Evolutionary conservation across 2,797 vertebrate genomes (phyloP).

Genomic region (Anomalospiza imberbis): DNA sequence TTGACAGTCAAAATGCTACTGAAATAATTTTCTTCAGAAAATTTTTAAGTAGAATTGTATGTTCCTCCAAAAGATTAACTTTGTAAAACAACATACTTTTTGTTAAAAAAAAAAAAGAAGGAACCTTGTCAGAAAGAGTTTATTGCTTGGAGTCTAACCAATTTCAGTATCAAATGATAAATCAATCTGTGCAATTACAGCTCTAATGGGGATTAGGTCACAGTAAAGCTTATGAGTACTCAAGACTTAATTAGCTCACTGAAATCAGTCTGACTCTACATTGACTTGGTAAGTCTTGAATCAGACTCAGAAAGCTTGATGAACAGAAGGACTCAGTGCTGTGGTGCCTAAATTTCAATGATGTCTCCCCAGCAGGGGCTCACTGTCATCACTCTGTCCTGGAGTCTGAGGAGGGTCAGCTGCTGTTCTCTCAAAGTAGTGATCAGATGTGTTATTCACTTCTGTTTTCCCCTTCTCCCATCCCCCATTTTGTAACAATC

Average conservation of each 20-base stretch:
- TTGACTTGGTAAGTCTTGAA: neutral
- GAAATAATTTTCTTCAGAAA: neutral
- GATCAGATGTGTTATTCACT: neutral
- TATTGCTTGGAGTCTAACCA: constrained; percentile 5
- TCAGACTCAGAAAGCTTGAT: neutral
- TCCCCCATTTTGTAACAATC: neutral
- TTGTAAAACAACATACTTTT: neutral
- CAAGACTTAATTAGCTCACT: constrained; percentile 51
- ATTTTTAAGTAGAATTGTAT: neutral
- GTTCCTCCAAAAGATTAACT: neutral
- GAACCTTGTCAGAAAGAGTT: neutral
- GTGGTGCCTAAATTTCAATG: neutral
- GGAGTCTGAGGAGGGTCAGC: neutral
- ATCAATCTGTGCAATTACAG: constrained; percentile 49
- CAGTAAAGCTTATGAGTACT: constrained; percentile 38
- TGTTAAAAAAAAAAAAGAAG: neutral
- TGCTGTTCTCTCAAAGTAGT: neutral
- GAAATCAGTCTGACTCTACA: constrained; percentile 12
- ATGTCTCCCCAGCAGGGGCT: neutral
- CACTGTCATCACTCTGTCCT: neutral
- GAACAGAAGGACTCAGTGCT: neutral
- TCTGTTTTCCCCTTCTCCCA: neutral
- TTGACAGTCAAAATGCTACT: neutral
- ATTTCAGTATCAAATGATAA: constrained; percentile 48
- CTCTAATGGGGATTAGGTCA: constrained; percentile 48